Base-by-base conservation (phyloP, 2,888 invertebrate genomes). In the Dione juno region DNA sequence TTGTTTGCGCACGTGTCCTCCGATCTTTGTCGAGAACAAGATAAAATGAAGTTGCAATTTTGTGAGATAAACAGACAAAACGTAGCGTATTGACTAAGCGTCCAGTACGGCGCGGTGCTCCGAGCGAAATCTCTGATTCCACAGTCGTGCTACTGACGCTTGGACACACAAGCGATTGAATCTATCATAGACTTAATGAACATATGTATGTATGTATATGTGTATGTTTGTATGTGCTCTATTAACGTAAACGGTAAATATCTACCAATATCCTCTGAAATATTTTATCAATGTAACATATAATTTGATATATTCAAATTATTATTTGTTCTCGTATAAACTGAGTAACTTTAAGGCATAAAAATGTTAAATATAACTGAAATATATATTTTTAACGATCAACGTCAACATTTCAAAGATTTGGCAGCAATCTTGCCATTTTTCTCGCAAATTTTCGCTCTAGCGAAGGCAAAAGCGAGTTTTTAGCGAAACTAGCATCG, bases 401-500 rank as follows among this genome's bases (percentile, higher is more conserved):
- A 45, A 48, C 41, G 54, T 67, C 43, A 70, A 70, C 67, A 58
- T 70, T 61, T 16, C 67, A 57, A 67, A 61, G 21, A 70, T 48
- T 70, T 61, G 70, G 67, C 70, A 41, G 45, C 54, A 53, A 48
- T 67, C 61, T 28, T 65, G 40, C 43, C 64, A 66, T 66, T 61
- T 57, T 67, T 61, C 43, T 59, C 41, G 52, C 57, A 67, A 72
- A 70, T 72, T 67, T 59, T 58, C 65, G 71, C 63, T 57, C 48
- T 19, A 69, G 63, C 57, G 52, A 48, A 71, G 57, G 52, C 66
- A 57, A 66, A 66, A 48, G 61, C 64, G 45, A 75, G 76, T 84
- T 84, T 84, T 81, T 78, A 79, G 61, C 71, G 58, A 83, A 88
- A 85, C 84, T 81, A 83, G 87, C 88, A 76, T 75, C 78, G 86